Evolutionary conservation across 2,888 invertebrate species (phyloP), one percentile per base, ranked within the genome.

Genomic region (Caenorhabditis zanzibari): DNA sequence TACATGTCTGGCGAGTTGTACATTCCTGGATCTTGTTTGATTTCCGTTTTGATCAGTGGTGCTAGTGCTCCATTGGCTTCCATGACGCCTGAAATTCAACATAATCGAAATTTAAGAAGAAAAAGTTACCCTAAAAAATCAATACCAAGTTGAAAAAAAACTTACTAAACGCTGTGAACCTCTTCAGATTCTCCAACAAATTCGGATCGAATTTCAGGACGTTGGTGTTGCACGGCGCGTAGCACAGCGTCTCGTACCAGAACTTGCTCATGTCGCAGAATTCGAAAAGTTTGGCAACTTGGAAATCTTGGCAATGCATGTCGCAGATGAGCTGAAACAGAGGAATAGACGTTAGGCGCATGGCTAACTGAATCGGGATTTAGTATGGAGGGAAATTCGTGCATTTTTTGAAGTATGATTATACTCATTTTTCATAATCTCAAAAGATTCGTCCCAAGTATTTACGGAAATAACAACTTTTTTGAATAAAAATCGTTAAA

Each of bases 281-380:
- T 52, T 91, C 89, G 83, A 91, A 91, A n/a, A 91, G 83, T 71
- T 91, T 90, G 19, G 90, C 89, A n/a, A 91, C 90, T 84, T 91
- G 90, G 80, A 90, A 89, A 75, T 91, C 90, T 73, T 87, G 86
- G 49, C 88, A 88, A 58, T 91, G 88, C 72, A 83, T 81, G 63
- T 89, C 89, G 68, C 86, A 88, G 56, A 90, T 85, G 24, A 82
- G 77, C 90, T 90, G 81, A 49, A 87, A 79, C 54, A 24, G 26
- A 54, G 14, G 16, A n/a, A 54, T 9, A 0, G 2, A 54, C 26
- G 12, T 22, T 32, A 38, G 38, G 38, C 38, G 61, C 38, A 4
- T 22, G 12, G 14, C 41, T 35, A 24, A 32, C 14, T 1, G 19
- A 19, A 47, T n/a, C 9, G 19, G 19, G 38, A 10, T 38, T 38